Evolutionary conservation across 1,140 invertebrate species (phyloP).

Genomic region (Drosophila paulistorum): DNA sequence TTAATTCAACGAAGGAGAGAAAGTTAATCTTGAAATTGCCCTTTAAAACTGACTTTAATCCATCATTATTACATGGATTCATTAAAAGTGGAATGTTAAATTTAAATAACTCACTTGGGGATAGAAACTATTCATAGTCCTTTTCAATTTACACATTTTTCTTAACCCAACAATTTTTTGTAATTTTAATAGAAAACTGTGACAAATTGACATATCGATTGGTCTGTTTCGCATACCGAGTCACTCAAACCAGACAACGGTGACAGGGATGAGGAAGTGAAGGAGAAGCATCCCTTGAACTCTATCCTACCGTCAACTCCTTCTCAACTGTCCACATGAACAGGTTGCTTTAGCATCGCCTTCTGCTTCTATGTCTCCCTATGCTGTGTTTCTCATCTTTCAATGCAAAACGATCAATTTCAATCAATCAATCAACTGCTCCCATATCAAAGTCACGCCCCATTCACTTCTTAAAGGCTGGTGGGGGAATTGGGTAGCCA

Average conservation of each 20-base stretch:
- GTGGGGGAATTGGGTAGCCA: conserved; percentile 32
- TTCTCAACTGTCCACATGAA: conserved; percentile 11
- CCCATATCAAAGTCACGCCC: conserved; percentile 56
- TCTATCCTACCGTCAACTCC: background rate
- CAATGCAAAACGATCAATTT: conserved; percentile 64
- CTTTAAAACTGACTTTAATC: background rate
- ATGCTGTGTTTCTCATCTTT: conserved; percentile 16
- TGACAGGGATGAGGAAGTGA: conserved; percentile 4
- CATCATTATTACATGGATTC: background rate
- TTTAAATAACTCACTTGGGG: background rate
- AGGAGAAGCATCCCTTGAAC: background rate
- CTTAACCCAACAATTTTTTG: conserved; percentile 16
- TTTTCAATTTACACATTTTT: conserved; percentile 14
- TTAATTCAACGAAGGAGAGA: too few relatives aligned
- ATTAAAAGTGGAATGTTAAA: background rate
- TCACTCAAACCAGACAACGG: conserved; percentile 37
- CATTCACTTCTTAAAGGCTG: background rate
- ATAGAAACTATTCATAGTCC: background rate
- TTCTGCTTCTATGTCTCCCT: too few relatives aligned
- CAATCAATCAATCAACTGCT: conserved; percentile 68
- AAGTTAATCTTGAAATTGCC: too few relatives aligned
- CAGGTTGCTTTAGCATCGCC: background rate
- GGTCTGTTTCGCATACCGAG: conserved; percentile 44
- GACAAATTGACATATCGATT: conserved; percentile 74
- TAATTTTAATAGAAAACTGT: conserved; percentile 43